Evolutionary conservation across 1,140 invertebrate genomes (phyloP).

Genomic region (Caenorhabditis inopinata): DNA sequence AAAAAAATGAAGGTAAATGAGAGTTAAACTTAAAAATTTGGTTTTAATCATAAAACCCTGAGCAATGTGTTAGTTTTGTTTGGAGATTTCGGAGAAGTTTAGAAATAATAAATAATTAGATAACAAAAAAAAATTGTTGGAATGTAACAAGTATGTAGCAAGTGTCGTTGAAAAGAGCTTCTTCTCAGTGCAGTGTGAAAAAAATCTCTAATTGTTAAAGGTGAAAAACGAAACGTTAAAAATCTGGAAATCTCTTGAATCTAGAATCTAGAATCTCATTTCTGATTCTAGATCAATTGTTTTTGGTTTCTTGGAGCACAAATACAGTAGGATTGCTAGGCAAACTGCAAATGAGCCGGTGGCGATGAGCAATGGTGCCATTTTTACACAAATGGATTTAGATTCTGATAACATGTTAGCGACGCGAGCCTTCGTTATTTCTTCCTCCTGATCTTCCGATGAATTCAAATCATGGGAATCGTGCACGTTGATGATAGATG

Average conservation of each 20-base stretch:
- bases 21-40: neutral
- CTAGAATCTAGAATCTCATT: neutral
- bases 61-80: slow-evolving; percentile 8
- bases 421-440: neutral
- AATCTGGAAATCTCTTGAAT: neutral
- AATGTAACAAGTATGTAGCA: slow-evolving; percentile 12
- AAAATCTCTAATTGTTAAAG: no score
- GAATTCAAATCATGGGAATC: neutral
- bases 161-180: neutral
- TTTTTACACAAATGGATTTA: neutral
- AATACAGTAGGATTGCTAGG: neutral
- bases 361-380: slow-evolving; percentile 2
- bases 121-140: neutral
- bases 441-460: neutral
- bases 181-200: slow-evolving; percentile 28
- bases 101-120: neutral
- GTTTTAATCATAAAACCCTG: slow-evolving; percentile 4
- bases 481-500: neutral
- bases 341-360: neutral
- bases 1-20: neutral
- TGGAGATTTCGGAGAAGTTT: neutral
- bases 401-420: neutral
- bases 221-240: no score
- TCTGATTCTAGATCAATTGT: slow-evolving; percentile 5
- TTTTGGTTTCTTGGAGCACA: slow-evolving; percentile 28